A percentile compares a stretch with the other conserved stretches of the same genome.
Conservation (phyloP, 2,113 vertebrate genomes). For the Gymnocephalus cernua region DNA sequence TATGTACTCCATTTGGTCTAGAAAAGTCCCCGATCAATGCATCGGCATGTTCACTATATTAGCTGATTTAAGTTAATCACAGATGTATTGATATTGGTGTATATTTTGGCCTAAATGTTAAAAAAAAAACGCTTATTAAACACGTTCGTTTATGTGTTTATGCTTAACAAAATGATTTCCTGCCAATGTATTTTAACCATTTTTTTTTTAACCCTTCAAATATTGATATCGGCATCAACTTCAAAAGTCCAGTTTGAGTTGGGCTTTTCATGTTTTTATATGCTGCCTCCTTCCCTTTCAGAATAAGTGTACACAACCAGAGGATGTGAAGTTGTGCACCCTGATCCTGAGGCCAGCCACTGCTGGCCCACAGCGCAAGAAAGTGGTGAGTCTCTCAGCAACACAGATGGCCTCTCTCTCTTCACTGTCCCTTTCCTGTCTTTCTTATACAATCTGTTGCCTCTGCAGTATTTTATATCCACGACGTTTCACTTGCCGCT, state of each 20-base stretch:
- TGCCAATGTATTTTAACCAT: neutral
- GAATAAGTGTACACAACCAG: slow-evolving; percentile 86
- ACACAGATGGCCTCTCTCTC: neutral
- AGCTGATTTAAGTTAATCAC: neutral
- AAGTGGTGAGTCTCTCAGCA: slow-evolving; percentile 77
- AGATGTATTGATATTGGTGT: neutral
- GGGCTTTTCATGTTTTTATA: neutral
- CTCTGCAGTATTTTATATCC: neutral
- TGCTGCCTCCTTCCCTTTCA: slow-evolving; percentile 44
- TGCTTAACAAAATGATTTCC: neutral
- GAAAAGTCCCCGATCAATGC: neutral
- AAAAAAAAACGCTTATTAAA: neutral
- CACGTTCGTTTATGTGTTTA: neutral
- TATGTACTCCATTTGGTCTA: neutral
- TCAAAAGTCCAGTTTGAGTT: neutral
- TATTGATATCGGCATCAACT: neutral
- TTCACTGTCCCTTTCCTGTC: neutral
- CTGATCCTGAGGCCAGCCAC: slow-evolving; percentile 78
- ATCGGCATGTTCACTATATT: neutral
- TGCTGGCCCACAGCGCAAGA: slow-evolving; percentile 77
- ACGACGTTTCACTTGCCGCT: too few relatives aligned
- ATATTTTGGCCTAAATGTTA: neutral
- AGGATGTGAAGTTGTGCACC: slow-evolving; percentile 84
- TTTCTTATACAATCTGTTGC: neutral
- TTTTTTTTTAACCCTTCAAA: neutral